Percentiles rank a stretch among this genome's conserved stretches.
Evolutionary conservation across 1,140 invertebrate genomes (phyloP).

Genomic region (Rhynchophorus ferrugineus): DNA sequence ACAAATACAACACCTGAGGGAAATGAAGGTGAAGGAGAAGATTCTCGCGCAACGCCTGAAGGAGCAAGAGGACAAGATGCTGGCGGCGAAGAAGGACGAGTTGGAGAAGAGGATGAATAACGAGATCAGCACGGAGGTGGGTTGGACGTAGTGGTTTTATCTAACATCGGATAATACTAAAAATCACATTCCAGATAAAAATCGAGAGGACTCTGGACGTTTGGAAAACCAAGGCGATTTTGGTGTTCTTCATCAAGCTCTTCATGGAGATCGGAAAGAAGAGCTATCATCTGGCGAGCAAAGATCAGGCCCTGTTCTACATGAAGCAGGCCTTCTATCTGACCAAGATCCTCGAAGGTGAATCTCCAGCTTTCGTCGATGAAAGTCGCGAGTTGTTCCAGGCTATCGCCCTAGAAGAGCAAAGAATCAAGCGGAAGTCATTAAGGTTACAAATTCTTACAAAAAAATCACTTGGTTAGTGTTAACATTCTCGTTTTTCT

Average conservation of each 20-base stretch:
- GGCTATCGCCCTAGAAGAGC: slow-evolving; percentile 23
- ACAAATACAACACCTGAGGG: slow-evolving; percentile 15
- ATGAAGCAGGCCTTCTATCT: slow-evolving; percentile 62
- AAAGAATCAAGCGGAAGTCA: slow-evolving; percentile 8
- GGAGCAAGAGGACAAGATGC: slow-evolving; percentile 7
- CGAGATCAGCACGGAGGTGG: slow-evolving; percentile 8
- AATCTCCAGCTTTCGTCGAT: slow-evolving; percentile 42
- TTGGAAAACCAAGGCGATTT: slow-evolving; percentile 34
- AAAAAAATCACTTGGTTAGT: neutral
- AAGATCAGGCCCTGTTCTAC: slow-evolving; percentile 28
- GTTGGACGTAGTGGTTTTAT: no score
- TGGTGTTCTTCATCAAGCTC: slow-evolving; percentile 62
- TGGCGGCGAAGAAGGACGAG: slow-evolving; percentile 7
- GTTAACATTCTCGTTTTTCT: neutral
- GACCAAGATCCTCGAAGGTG: slow-evolving; percentile 53
- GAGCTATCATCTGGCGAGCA: slow-evolving; percentile 51
- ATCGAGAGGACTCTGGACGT: slow-evolving; percentile 21
- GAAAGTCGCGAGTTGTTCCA: slow-evolving; percentile 18
- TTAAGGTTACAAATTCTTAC: slow-evolving; percentile 5
- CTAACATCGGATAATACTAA: no score
- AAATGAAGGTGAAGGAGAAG: slow-evolving; percentile 17
- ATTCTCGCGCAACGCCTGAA: neutral
- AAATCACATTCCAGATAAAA: slow-evolving; percentile 25
- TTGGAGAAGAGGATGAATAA: slow-evolving; percentile 3
- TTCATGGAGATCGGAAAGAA: slow-evolving; percentile 59